Evolutionary conservation across 2,888 invertebrate species (phyloP).

Genomic region (Cyaniris semiargus): DNA sequence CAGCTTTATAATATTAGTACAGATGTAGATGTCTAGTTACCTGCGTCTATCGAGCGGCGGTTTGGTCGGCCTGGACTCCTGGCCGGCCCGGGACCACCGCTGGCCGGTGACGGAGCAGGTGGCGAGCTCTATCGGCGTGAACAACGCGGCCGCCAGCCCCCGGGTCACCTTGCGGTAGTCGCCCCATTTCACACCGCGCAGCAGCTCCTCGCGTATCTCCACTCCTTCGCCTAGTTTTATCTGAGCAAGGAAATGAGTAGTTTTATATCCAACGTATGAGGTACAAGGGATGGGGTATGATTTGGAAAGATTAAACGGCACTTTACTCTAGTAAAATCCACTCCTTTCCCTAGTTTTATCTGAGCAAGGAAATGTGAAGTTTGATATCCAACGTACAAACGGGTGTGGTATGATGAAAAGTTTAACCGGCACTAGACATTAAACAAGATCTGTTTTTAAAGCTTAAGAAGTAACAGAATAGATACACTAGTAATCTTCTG

Average conservation of each 20-base stretch:
- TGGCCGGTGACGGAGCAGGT: constrained; percentile 88
- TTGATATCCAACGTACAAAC: too few relatives aligned
- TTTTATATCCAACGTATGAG: not conserved
- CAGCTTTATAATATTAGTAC: too few relatives aligned
- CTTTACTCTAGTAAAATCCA: too few relatives aligned
- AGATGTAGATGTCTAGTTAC: not conserved
- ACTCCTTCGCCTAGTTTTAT: constrained; percentile 87
- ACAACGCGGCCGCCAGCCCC: constrained; percentile 86
- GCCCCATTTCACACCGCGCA: constrained; percentile 87
- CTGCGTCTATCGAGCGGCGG: constrained; percentile 85
- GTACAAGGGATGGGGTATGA: too few relatives aligned
- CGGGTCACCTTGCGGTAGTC: constrained; percentile 87
- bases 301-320: too few relatives aligned
- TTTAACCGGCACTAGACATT: too few relatives aligned
- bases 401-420: too few relatives aligned
- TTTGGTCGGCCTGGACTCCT: constrained; percentile 87
- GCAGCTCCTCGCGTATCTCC: constrained; percentile 85
- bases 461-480: too few relatives aligned
- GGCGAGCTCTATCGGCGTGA: constrained; percentile 86
- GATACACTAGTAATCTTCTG: too few relatives aligned
- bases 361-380: constrained; percentile 52
- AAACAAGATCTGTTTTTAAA: too few relatives aligned
- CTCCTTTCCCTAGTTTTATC: constrained; percentile 86
- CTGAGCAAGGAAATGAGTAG: constrained; percentile 56
- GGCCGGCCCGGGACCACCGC: constrained; percentile 87